Base-by-base conservation (phyloP, 1,140 invertebrate species). In the Cyclina sinensis region DNA sequence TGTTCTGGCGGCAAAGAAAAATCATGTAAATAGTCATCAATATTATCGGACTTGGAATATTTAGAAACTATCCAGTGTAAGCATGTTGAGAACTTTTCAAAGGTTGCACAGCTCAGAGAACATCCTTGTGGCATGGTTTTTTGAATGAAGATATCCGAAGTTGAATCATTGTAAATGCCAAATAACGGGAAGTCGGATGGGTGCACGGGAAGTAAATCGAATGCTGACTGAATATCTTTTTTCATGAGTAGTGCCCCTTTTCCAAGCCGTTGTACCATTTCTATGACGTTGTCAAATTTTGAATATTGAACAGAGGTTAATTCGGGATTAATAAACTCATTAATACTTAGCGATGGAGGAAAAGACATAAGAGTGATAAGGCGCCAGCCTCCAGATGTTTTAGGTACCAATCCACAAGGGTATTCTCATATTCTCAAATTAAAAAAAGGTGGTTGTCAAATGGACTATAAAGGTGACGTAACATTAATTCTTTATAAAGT, bases 191-290 rank as follows among this genome's bases (percentile, higher is more conserved):
- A 57, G 21, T 57, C 51, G 16, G 21, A 57, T 46, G 43, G 43
- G 43, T 46, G 43, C 43, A 57, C 51, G 51, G 51, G 51, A 57
- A 57, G 51, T 46, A 57, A 57, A 57, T 57, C 51, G n/a, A 57
- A 57, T 21, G 51, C 51, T 57, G 51, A 11, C 51, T 57, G 16
- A 21, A 21, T 57, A 18, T 57, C 51, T 18, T 18, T 57, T 57
- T 57, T 57, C 51, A 57, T 57, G 5, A 18, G 18, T 57, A 57
- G 51, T 57, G 51, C 51, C 51, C 51, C 51, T 57, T 57, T 57
- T 21, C 51, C 18, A 11, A 57, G n/a, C 9, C 18, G 14, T 57
- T 5, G 16, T 9, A 46, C 7, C 43, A 16, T 46, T 46, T 46
- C n/a, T 7, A 46, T 16, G 16, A 57, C 51, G n/a, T 21, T 57